Conservation (phyloP, 2,888 invertebrate genomes). For the Myopa testacea region DNA sequence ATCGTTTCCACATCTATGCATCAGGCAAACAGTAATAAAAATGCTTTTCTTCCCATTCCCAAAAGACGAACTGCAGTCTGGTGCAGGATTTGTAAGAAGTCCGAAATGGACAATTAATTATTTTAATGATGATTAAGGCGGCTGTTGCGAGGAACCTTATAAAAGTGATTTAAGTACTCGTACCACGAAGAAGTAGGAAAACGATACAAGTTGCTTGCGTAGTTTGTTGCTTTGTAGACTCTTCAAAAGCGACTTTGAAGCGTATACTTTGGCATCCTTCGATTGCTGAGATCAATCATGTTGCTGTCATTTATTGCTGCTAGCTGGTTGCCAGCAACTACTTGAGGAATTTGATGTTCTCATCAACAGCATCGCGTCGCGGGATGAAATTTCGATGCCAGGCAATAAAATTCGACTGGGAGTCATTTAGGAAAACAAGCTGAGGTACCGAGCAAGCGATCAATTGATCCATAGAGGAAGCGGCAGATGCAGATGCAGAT, state of each 20-base stretch:
- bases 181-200: neutral
- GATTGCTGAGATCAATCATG: constrained; percentile 37
- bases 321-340: constrained; percentile 14
- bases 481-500: neutral
- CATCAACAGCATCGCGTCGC: constrained; percentile 28
- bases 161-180: constrained; percentile 5
- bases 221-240: too few relatives aligned
- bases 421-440: constrained; percentile 35
- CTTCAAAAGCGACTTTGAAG: too few relatives aligned
- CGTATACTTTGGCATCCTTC: constrained; percentile 27
- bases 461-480: neutral
- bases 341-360: constrained; percentile 38
- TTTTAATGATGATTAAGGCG: constrained; percentile 32
- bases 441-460: neutral
- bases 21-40: neutral
- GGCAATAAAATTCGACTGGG: constrained; percentile 29
- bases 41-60: neutral
- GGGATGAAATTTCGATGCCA: constrained; percentile 11
- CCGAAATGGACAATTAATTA: constrained; percentile 31
- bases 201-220: too few relatives aligned
- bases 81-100: neutral
- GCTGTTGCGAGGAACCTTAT: constrained; percentile 23
- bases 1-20: neutral
- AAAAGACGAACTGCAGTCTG: constrained; percentile 9
- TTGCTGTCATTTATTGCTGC: constrained; percentile 33